Percentiles rank a stretch among this genome's conserved stretches.
Evolutionary conservation across 2,888 invertebrate genomes (phyloP).

Genomic region (Elysia crispata): DNA sequence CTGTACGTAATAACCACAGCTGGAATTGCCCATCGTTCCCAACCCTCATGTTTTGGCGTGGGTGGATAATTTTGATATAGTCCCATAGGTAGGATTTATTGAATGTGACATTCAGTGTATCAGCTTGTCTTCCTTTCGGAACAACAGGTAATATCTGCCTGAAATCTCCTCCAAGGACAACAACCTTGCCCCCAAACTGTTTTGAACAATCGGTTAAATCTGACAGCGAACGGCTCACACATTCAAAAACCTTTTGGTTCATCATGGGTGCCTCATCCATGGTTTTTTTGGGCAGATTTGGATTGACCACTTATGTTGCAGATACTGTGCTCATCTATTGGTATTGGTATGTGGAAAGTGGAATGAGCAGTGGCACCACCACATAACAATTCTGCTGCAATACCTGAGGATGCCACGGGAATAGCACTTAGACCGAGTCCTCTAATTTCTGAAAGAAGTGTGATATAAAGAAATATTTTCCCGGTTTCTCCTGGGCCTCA

Average conservation of each 20-base stretch:
- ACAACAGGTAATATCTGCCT: conserved; percentile 21
- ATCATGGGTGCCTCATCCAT: conserved; percentile 12
- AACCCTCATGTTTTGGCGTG: no score
- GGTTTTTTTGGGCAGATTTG: neutral
- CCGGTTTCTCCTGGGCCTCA: conserved; percentile 77
- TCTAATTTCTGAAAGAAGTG: conserved; percentile 74
- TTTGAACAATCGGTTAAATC: neutral
- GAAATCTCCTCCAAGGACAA: conserved; percentile 16
- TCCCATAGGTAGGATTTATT: neutral
- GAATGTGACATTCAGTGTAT: neutral
- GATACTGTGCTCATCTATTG: neutral
- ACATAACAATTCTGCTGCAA: conserved; percentile 77
- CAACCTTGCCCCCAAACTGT: neutral
- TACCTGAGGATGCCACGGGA: conserved; percentile 77
- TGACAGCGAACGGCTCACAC: neutral
- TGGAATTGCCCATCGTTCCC: no score
- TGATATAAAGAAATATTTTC: conserved; percentile 76
- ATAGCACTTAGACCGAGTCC: conserved; percentile 70
- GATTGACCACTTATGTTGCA: neutral
- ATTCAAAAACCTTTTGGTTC: neutral
- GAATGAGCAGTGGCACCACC: conserved; percentile 59
- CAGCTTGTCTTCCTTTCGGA: neutral
- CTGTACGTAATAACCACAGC: no score
- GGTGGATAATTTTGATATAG: no score
- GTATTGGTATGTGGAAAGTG: no score